Base-by-base conservation (phyloP, 2,888 invertebrate species). In the Steinernema scapterisci region DNA sequence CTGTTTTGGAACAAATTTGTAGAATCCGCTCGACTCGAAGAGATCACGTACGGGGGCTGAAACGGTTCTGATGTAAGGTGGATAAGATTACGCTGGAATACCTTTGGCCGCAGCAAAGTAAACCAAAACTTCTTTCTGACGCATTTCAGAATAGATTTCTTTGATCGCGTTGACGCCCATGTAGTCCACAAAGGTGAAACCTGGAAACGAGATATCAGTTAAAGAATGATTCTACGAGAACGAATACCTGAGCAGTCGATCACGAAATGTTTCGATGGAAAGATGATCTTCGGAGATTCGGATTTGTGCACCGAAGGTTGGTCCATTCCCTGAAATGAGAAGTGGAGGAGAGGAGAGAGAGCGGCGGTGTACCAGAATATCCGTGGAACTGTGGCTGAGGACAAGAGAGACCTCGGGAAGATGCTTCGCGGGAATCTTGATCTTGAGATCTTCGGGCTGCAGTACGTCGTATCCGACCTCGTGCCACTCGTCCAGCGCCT, bases 161-260 rank as follows among this genome's bases (percentile, higher is more conserved):
- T 81, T 83, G 25, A 86, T 75, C 3, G 86, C 81, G 63, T 78
- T 81, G 52, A 86, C 82, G 52, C 87, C 86, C 81, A 87, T 86
- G 75, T 80, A 81, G 72, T 86, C 86, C 19, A 86, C 83, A 71
- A 85, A 86, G 1, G 87, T 87, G 79, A 86, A 85, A 25, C 85
- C 87, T 27, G 84, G 38, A 38, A 38, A 9, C 9, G 38, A 9
- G 82, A 85, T 86, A 73, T 87, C 86, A 48, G 87, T 80, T 46
- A 87, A 81, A 70, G 82, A 80, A 0, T 80, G n/a, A n/a, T n/a
- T 44, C 13, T 6, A 6, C 11, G 51, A 19, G 54, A 23, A 9
- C 23, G 13, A 6, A n/a, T 38, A 63, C 63, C 63, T 31, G 84
- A 83, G 48, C 86, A 87, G 75, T 86, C 87, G 54, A 86, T 79